Conservation (phyloP, 1,140 invertebrate species). For the Carcinoscorpius rotundicauda region DNA sequence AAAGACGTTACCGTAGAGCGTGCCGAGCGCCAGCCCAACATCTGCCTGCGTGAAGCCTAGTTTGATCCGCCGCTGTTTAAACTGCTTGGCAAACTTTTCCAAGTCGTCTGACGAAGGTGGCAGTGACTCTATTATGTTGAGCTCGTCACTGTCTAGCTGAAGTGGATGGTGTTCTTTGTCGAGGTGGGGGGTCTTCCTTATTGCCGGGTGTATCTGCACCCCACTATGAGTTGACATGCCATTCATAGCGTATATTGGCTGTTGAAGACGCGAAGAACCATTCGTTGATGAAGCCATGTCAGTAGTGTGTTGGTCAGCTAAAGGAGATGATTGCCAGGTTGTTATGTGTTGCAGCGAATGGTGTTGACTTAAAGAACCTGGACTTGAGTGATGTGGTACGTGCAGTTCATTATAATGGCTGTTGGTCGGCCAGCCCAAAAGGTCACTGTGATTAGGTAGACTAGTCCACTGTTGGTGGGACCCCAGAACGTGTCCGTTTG, state of each 20-base stretch:
- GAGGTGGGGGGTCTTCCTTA: constrained; percentile 5
- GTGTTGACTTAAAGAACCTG: constrained; percentile 45
- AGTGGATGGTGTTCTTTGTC: constrained; percentile 10
- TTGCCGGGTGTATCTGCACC: constrained; percentile 6
- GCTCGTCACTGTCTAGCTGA: constrained; percentile 7
- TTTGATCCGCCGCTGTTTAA: constrained; percentile 98
- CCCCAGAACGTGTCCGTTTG: constrained; percentile 52
- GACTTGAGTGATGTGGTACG: constrained; percentile 26
- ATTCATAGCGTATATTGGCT: constrained; percentile 33
- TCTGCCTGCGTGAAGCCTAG: constrained; percentile 97
- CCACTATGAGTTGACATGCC: constrained; percentile 16
- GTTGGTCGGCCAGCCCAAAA: constrained; percentile 48
- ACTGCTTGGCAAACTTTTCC: constrained; percentile 98
- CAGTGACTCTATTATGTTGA: constrained; percentile 7
- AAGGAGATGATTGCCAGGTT: constrained; percentile 20
- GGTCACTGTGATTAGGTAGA: constrained; percentile 50
- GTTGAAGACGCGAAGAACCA: constrained; percentile 23
- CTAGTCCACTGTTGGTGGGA: constrained; percentile 47
- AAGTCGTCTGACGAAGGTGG: constrained; percentile 90
- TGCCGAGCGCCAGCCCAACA: constrained; percentile 92
- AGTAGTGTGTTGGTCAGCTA: constrained; percentile 39
- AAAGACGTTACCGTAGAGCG: constrained; percentile 98
- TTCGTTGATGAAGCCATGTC: constrained; percentile 22
- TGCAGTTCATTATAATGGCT: constrained; percentile 20
- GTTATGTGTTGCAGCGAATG: constrained; percentile 22